Evolutionary conservation across 2,113 vertebrate genomes (phyloP).

Genomic region (Paramisgurnus dabryanus): DNA sequence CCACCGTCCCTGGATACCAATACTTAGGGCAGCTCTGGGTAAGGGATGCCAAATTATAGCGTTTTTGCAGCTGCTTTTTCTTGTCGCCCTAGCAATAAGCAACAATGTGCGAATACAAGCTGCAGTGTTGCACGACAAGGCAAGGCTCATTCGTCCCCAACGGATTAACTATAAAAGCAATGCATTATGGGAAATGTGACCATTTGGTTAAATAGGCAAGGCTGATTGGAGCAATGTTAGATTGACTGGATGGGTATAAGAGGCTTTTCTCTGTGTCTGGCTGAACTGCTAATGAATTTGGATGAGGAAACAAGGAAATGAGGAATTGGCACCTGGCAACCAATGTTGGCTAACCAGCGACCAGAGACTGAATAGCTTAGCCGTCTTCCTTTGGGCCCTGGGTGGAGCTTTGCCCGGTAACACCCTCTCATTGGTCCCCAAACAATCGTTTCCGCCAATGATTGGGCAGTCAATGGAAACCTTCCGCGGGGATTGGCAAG

Average conservation of each 20-base stretch:
- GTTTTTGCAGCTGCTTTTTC: background rate
- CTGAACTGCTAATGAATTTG: background rate
- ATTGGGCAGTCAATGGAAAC: conserved; percentile 4
- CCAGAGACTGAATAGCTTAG: conserved; percentile 9
- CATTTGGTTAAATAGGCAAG: background rate
- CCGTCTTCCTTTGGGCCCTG: background rate
- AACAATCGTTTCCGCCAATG: conserved; percentile 16
- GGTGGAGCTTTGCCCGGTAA: conserved; percentile 20
- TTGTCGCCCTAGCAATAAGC: background rate
- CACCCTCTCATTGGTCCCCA: conserved; percentile 24
- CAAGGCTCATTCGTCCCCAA: background rate
- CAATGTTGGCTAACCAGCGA: background rate
- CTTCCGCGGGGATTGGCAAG: conserved; percentile 10
- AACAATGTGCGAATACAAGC: background rate
- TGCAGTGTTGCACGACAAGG: background rate
- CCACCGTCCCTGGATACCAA: conserved; percentile 6
- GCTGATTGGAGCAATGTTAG: background rate
- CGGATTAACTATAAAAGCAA: background rate
- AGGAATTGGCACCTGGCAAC: conserved; percentile 4
- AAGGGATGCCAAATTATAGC: conserved; percentile 11
- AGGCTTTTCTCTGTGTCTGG: background rate
- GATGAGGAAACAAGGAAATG: background rate
- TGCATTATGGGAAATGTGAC: conserved; percentile 6
- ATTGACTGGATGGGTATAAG: background rate
- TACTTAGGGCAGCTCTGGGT: background rate